Evolutionary conservation across 2,113 vertebrate species (phyloP).

Genomic region (Grammomys surdaster): DNA sequence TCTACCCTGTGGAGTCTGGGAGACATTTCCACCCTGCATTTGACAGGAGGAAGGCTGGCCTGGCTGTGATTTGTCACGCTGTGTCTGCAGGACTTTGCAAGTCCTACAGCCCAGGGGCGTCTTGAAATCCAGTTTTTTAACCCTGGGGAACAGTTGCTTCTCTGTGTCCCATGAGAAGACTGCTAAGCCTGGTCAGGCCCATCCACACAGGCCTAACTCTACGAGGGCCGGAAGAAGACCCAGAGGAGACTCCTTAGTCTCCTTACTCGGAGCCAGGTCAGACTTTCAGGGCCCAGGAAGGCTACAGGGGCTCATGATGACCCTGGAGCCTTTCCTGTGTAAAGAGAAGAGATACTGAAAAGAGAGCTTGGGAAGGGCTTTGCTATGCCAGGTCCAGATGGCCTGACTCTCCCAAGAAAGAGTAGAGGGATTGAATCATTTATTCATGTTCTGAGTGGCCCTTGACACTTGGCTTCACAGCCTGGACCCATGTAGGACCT

Average conservation of each 20-base stretch:
- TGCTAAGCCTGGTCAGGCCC: neutral
- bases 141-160: neutral
- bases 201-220: neutral
- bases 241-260: neutral
- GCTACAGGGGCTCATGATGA: neutral
- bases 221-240: neutral
- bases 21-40: neutral
- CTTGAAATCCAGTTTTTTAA: neutral
- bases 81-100: neutral
- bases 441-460: neutral
- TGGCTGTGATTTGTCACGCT: neutral
- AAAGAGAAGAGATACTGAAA: neutral
- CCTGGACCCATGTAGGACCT: neutral
- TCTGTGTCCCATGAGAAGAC: neutral
- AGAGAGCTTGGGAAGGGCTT: neutral
- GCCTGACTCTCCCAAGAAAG: neutral
- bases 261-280: neutral
- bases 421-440: neutral
- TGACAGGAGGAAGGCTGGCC: neutral
- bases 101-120: neutral
- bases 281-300: neutral
- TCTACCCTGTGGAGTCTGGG: neutral
- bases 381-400: neutral
- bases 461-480: neutral
- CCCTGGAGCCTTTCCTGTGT: slow-evolving; percentile 8